Evolutionary conservation across 2,113 vertebrate species (phyloP).

Genomic region (Redunca redunca): DNA sequence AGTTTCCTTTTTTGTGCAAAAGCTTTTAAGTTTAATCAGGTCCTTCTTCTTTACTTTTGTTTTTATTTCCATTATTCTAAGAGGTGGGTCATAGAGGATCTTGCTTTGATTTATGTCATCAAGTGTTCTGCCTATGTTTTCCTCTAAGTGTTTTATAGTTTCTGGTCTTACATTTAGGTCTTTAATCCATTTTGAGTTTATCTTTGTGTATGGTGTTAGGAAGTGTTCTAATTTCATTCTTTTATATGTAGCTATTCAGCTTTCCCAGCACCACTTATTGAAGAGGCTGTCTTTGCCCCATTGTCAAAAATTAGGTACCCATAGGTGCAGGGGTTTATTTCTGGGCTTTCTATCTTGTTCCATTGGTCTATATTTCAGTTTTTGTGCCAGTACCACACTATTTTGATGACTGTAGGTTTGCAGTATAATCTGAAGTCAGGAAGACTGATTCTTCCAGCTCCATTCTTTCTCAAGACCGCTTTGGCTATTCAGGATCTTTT

Average conservation of each 20-base stretch:
- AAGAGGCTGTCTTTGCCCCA: not conserved
- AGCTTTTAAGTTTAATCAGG: not conserved
- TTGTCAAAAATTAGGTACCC: not conserved
- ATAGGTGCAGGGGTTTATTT: not conserved
- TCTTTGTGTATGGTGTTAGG: not conserved
- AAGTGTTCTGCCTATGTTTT: not conserved
- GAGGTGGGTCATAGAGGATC: not conserved
- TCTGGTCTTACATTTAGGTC: not conserved
- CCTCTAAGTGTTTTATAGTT: not conserved
- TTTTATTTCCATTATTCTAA: not conserved
- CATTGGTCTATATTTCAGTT: not conserved
- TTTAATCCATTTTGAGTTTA: not conserved
- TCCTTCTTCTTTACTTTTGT: not conserved
- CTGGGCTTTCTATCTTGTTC: not conserved
- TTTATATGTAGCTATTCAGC: not conserved
- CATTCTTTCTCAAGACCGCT: not conserved
- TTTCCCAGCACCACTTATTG: not conserved
- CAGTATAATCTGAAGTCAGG: not conserved
- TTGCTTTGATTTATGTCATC: not conserved
- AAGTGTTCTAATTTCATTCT: not conserved
- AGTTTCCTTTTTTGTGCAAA: not conserved
- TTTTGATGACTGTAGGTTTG: not conserved
- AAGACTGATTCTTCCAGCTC: not conserved
- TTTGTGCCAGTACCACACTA: not conserved
- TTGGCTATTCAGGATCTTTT: not conserved